Percentiles rank a stretch among this genome's conserved stretches.
Evolutionary conservation across 2,797 vertebrate genomes (phyloP).

Genomic region (Chelmon rostratus): DNA sequence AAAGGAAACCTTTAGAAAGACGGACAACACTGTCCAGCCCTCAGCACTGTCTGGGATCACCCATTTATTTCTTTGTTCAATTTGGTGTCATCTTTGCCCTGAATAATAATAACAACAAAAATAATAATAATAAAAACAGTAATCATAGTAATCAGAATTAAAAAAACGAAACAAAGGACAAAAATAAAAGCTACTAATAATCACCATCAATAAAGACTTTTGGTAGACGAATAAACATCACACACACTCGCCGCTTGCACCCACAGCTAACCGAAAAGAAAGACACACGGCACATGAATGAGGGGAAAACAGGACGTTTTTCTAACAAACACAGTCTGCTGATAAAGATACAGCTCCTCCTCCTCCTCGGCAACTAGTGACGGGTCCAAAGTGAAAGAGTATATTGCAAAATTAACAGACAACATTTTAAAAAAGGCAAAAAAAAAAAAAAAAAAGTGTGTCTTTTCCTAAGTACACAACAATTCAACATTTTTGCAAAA

Average conservation of each 20-base stretch:
- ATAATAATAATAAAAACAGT: slow-evolving; percentile 53
- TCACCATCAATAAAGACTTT: slow-evolving; percentile 78
- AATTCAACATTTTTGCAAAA: slow-evolving; percentile 65
- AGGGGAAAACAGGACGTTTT: slow-evolving; percentile 28
- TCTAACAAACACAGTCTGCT: slow-evolving; percentile 64
- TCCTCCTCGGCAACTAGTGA: slow-evolving; percentile 55
- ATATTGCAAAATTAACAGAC: slow-evolving; percentile 69
- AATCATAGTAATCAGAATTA: slow-evolving; percentile 59
- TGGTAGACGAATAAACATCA: slow-evolving; percentile 75
- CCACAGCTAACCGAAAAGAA: slow-evolving; percentile 56
- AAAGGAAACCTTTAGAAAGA: slow-evolving; percentile 60
- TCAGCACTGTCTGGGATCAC: slow-evolving; percentile 48
- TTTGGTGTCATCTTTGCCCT: slow-evolving; percentile 88
- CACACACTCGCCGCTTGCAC: slow-evolving; percentile 39
- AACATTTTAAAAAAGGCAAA: slow-evolving; percentile 24
- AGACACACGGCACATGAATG: slow-evolving; percentile 44
- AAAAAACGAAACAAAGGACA: slow-evolving; percentile 52
- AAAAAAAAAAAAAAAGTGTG: slow-evolving; percentile 53
- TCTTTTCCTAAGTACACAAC: slow-evolving; percentile 79
- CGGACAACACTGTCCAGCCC: slow-evolving; percentile 11
- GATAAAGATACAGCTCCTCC: slow-evolving; percentile 64
- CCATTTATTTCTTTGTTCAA: slow-evolving; percentile 77
- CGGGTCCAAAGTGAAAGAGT: slow-evolving; percentile 66
- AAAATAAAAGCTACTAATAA: slow-evolving; percentile 72
- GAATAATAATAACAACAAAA: slow-evolving; percentile 80